Percentiles rank a stretch among this genome's conserved stretches.
These are phyloP conservation scores for Sebastes oblongus DNA, from an alignment of 2,797 vertebrate genomes.

Conservation along the genomic window DNA sequence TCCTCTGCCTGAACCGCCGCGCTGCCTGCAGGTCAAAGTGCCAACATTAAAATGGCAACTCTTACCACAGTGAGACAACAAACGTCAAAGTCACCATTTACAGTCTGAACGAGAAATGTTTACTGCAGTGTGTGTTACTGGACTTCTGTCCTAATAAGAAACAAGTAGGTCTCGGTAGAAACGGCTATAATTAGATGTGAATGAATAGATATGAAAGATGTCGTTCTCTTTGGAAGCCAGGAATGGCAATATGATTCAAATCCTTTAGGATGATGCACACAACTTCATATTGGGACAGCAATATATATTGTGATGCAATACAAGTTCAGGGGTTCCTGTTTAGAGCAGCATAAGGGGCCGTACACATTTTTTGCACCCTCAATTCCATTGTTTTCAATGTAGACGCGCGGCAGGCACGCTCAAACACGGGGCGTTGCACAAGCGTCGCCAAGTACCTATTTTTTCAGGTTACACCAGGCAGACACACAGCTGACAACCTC, in stretches of 20 bases:
- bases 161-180: background rate
- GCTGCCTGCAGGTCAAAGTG: slow-evolving; percentile 36
- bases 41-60: slow-evolving; percentile 16
- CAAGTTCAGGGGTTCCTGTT: background rate
- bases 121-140: background rate
- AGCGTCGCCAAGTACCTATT: no score
- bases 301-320: background rate
- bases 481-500: no score
- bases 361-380: no score
- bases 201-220: background rate
- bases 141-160: background rate
- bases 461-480: no score
- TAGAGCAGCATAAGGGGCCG: background rate
- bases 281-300: background rate
- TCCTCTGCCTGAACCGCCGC: slow-evolving; percentile 12
- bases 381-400: no score
- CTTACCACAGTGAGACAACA: background rate
- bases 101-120: background rate
- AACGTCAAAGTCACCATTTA: slow-evolving; percentile 11
- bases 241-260: background rate
- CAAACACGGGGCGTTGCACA: no score
- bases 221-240: background rate
- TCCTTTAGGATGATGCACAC: background rate
- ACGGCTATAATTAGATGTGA: background rate
- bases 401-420: no score